Percentiles rank a stretch among this genome's conserved stretches.
phyloP scores from a whole-genome alignment of 2,888 invertebrate genomes.

The Chalcis sispes region DNA sequence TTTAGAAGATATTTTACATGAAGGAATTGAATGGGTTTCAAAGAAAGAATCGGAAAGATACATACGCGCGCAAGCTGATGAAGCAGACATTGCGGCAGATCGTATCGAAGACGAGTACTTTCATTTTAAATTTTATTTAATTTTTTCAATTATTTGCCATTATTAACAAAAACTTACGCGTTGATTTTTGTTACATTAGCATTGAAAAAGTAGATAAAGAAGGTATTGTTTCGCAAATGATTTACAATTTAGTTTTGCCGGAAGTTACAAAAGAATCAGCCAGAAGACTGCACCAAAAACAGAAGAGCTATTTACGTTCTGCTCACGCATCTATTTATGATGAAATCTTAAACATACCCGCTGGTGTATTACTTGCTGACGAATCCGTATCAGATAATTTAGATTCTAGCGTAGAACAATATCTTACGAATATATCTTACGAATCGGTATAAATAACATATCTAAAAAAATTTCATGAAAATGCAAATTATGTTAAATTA shows the following conservation, averaged over 20 bases:
- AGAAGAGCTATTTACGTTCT: conserved; percentile 72
- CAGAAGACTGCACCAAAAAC: conserved; percentile 72
- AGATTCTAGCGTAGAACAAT: too few species aligned
- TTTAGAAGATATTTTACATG: conserved; percentile 80
- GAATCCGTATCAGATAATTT: too few species aligned
- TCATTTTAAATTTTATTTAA: not conserved
- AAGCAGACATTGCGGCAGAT: conserved; percentile 79
- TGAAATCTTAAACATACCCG: conserved; percentile 49
- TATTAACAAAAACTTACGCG: not conserved
- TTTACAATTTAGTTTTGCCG: conserved; percentile 75
- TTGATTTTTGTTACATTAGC: conserved; percentile 50
- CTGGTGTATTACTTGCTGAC: not conserved
- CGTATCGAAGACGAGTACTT: conserved; percentile 72
- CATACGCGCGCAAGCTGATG: conserved; percentile 78
- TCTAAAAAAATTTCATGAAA: too few species aligned
- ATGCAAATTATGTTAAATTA: too few species aligned
- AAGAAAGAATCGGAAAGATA: conserved; percentile 78
- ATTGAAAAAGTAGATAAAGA: conserved; percentile 61
- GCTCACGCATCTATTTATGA: conserved; percentile 75
- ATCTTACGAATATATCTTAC: too few species aligned
- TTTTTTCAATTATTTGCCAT: not conserved
- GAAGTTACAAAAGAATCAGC: conserved; percentile 75
- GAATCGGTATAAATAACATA: too few species aligned
- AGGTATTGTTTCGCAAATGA: conserved; percentile 69
- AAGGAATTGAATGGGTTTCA: conserved; percentile 79